A percentile compares a stretch with the other conserved stretches of the same genome.
phyloP scores from a whole-genome alignment of 2,888 invertebrate species.

The Agrotis exclamationis region DNA sequence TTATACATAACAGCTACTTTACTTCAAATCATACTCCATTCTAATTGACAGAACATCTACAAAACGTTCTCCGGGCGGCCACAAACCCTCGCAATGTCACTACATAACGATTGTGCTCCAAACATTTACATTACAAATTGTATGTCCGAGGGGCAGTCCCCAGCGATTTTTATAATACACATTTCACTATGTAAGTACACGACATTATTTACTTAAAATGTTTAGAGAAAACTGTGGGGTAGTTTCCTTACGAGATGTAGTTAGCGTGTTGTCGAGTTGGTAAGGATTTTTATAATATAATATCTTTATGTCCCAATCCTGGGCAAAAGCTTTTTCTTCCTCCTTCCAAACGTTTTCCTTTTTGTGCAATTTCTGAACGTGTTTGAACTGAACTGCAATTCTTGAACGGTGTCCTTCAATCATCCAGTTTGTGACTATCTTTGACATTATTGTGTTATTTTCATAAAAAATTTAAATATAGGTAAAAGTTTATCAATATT shows the following conservation, averaged over 20 bases:
- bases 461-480: neutral
- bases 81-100: slow-evolving; percentile 39
- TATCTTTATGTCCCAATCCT: no score
- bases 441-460: neutral
- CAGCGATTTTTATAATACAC: slow-evolving; percentile 64
- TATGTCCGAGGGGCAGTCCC: slow-evolving; percentile 71
- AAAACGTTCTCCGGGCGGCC: slow-evolving; percentile 8
- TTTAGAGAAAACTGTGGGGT: slow-evolving; percentile 25
- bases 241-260: slow-evolving; percentile 10
- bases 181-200: slow-evolving; percentile 18
- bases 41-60: slow-evolving; percentile 30
- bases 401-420: no score
- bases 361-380: no score
- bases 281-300: no score
- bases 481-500: neutral
- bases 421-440: no score
- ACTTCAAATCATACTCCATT: slow-evolving; percentile 7
- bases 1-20: neutral
- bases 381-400: no score
- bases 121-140: slow-evolving; percentile 77
- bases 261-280: neutral
- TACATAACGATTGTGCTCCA: slow-evolving; percentile 43
- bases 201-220: slow-evolving; percentile 50
- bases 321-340: no score
- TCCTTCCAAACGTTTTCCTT: no score